Evolutionary conservation across 2,797 vertebrate species (phyloP).

Genomic region (Gila robusta): DNA sequence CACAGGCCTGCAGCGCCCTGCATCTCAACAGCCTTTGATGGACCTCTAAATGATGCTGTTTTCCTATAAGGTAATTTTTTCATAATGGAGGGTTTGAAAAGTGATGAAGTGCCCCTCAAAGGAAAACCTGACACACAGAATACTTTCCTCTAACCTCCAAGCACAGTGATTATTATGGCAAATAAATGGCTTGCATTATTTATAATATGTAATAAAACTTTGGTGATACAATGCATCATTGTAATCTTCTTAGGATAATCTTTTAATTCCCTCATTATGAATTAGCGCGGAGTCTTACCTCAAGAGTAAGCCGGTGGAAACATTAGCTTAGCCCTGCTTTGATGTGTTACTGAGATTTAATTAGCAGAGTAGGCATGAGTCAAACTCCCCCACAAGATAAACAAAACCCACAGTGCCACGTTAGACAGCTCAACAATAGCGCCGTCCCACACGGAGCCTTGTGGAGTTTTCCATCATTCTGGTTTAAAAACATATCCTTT

Average conservation of each 20-base stretch:
- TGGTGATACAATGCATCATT: conserved; percentile 47
- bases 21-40: conserved; percentile 28
- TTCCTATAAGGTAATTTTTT: conserved; percentile 29
- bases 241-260: conserved; percentile 63
- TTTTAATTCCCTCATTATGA: conserved; percentile 61
- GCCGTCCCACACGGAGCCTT: not conserved
- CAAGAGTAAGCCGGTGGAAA: conserved; percentile 51
- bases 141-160: conserved; percentile 4
- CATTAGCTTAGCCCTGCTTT: conserved; percentile 43
- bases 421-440: conserved; percentile 4
- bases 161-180: conserved; percentile 26
- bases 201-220: conserved; percentile 51
- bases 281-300: conserved; percentile 43
- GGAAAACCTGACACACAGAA: conserved; percentile 15
- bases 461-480: conserved; percentile 43
- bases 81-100: conserved; percentile 23
- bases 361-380: conserved; percentile 40
- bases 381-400: conserved; percentile 37
- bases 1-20: conserved; percentile 23
- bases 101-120: conserved; percentile 6
- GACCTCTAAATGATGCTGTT: conserved; percentile 18
- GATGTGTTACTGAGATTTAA: conserved; percentile 59
- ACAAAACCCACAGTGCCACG: conserved; percentile 41
- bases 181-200: conserved; percentile 49
- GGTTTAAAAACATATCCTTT: conserved; percentile 18